A percentile compares a stretch with the other conserved stretches of the same genome.
Evolutionary conservation across 1,140 invertebrate species (phyloP).

Genomic region (Triops longicaudatus): DNA sequence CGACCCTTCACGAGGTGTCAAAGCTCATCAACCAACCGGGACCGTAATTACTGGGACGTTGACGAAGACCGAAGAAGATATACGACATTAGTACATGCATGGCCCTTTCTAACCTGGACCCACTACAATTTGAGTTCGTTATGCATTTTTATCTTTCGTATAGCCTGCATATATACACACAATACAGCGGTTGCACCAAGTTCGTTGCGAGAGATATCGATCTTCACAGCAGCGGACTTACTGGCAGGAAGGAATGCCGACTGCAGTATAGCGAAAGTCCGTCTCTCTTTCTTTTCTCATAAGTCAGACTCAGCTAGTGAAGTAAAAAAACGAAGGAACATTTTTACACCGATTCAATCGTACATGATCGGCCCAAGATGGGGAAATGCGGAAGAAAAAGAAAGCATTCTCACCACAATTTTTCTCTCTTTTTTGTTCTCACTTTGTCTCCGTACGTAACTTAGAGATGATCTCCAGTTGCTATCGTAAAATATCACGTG

Average conservation of each 20-base stretch:
- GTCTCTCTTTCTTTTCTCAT: neutral
- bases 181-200: neutral
- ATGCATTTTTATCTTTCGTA: neutral
- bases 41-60: neutral
- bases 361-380: neutral
- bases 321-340: neutral
- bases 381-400: neutral
- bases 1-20: neutral
- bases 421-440: neutral
- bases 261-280: neutral
- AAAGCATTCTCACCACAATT: neutral
- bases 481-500: neutral
- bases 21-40: neutral
- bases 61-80: neutral
- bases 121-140: neutral
- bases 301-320: neutral
- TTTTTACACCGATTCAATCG: neutral
- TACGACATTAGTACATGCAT: neutral
- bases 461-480: neutral
- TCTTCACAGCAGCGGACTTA: neutral
- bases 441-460: neutral
- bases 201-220: neutral
- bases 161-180: neutral
- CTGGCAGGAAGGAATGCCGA: neutral
- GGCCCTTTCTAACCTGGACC: neutral